Base-by-base conservation (phyloP, 2,797 vertebrate species). In the Tachyglossus aculeatus region DNA sequence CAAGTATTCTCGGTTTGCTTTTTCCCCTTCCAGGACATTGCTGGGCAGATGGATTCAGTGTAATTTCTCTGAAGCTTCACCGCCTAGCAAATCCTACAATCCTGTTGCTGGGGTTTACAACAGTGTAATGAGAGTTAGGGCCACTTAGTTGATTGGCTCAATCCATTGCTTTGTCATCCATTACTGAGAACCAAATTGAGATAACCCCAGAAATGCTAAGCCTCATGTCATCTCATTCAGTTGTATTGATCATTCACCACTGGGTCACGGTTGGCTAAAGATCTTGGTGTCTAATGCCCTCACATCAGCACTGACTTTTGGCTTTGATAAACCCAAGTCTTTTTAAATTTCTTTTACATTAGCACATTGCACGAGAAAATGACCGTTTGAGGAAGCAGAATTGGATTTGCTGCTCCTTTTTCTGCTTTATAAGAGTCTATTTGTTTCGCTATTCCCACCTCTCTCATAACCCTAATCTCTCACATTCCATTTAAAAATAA, bases 391-490 rank as follows among this genome's bases (percentile, higher is more conserved):
- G 25, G 33, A 25, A 53, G 18, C 40, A 71, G 77, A 75, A 27
- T 25, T 48, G 16, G 15, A 47, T 25, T 15, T 3, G 4, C 7
- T 40, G 62, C 14, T 47, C 27, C n/a, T 13, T 5, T 41, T 9
- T n/a, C 56, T 44, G 18, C 59, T 64, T 40, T 11, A 3, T 59
- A 77, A 27, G 54, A 47, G 15, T 25, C 16, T 50, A 2, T 66
- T 21, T 36, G 22, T 75, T 51, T 69, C 9, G 51, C 54, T 84
- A 55, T 44, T 65, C 7, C 62, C 47, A 25, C 9, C 13, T 74
- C 78, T 72, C 33, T 68, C 58, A 29, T 62, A 71, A 45, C 52
- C 39, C n/a, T 44, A 50, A 33, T 45, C 44, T 58, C 57, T 66
- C 21, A 18, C 0, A 0, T 78, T 63, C 29, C 5, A 3, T 52